phyloP scores from a whole-genome alignment of 1,140 invertebrate genomes.

The Acromyrmex heyeri region DNA sequence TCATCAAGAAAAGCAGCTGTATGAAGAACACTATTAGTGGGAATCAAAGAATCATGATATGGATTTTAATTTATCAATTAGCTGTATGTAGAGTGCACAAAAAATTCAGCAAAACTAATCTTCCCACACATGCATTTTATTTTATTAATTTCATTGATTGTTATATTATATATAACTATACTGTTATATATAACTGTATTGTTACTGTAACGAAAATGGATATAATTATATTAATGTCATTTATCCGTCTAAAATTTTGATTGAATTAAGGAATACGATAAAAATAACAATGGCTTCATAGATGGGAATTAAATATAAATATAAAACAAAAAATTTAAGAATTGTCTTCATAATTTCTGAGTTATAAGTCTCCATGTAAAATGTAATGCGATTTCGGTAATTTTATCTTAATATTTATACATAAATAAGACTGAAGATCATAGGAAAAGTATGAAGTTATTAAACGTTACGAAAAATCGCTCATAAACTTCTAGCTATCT shows the following conservation, averaged over 20 bases:
- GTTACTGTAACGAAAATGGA: background rate
- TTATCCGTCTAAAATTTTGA: background rate
- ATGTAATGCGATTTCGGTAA: too few relatives aligned
- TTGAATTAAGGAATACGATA: background rate
- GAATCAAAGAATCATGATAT: background rate
- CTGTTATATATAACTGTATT: background rate
- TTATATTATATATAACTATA: background rate
- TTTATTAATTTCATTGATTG: background rate
- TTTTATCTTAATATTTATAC: too few relatives aligned
- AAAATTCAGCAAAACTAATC: background rate
- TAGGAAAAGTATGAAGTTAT: slow-evolving; percentile 42
- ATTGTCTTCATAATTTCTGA: too few relatives aligned
- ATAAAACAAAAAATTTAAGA: background rate
- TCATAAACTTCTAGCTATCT: slow-evolving; percentile 46
- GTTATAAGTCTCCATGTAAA: too few relatives aligned
- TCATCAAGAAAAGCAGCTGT: background rate
- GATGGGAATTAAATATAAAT: background rate
- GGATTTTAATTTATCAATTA: slow-evolving; percentile 3
- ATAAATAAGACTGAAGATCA: background rate
- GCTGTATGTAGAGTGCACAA: background rate
- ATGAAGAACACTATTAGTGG: background rate
- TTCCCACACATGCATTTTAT: background rate
- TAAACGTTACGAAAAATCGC: background rate
- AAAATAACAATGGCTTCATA: background rate
- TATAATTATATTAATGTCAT: slow-evolving; percentile 5